phyloP scores from a whole-genome alignment of 2,113 vertebrate species.

The Piliocolobus tephrosceles region DNA sequence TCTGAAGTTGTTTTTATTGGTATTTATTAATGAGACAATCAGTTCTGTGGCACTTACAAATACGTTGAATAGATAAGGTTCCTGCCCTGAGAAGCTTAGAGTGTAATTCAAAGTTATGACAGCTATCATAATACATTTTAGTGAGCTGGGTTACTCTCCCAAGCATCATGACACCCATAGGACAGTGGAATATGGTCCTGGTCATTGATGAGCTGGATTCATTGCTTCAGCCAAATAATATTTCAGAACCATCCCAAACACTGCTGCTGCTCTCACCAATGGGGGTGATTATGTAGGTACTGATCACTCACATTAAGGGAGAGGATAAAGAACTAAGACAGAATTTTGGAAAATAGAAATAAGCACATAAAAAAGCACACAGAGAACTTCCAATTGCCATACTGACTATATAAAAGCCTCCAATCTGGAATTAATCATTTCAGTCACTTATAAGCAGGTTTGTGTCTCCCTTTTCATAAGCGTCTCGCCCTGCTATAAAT shows the following conservation, averaged over 20 bases:
- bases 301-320: constrained; percentile 47
- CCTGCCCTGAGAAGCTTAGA: constrained; percentile 53
- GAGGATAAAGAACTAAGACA: constrained; percentile 62
- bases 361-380: background rate
- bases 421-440: constrained; percentile 67
- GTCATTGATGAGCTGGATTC: constrained; percentile 81
- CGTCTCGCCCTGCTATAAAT: constrained; percentile 66
- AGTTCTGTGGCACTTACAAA: constrained; percentile 49
- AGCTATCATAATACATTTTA: constrained; percentile 78
- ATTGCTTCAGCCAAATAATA: constrained; percentile 62
- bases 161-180: constrained; percentile 79
- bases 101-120: constrained; percentile 77
- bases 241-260: constrained; percentile 48
- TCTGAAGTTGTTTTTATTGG: constrained; percentile 49
- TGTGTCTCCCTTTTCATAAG: constrained; percentile 72
- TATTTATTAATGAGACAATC: constrained; percentile 60
- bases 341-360: constrained; percentile 68
- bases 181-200: constrained; percentile 69
- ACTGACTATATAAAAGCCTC: constrained; percentile 54
- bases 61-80: constrained; percentile 27
- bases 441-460: constrained; percentile 23
- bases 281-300: constrained; percentile 43
- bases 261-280: background rate
- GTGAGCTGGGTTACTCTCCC: constrained; percentile 72
- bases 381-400: constrained; percentile 44